Conservation (phyloP, 2,888 invertebrate genomes). For the Melitaea athalia region DNA sequence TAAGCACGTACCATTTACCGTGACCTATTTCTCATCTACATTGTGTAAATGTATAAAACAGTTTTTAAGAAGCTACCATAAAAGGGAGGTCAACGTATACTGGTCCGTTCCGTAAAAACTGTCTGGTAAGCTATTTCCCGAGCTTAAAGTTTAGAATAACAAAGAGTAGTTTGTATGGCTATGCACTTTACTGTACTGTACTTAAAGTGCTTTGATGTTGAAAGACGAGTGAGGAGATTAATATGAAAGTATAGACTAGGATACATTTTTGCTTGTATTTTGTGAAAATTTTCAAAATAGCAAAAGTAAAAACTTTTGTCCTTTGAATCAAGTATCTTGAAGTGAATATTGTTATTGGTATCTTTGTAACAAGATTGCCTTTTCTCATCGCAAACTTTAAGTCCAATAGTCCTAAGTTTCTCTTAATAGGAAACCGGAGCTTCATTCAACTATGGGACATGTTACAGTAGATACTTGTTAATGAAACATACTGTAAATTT, state of each 20-base stretch:
- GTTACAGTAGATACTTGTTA: too few species aligned
- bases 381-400: too few species aligned
- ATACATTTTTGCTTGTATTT: neutral
- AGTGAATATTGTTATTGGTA: too few species aligned
- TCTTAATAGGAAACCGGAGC: too few species aligned
- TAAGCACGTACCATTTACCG: conserved; percentile 42
- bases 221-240: conserved; percentile 6
- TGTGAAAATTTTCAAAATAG: too few species aligned
- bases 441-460: too few species aligned
- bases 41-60: conserved; percentile 3
- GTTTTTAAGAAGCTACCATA: conserved; percentile 6
- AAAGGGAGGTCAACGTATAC: conserved; percentile 17
- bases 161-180: conserved; percentile 23
- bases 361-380: too few species aligned
- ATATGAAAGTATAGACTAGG: neutral
- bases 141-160: conserved; percentile 33
- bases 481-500: too few species aligned
- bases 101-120: conserved; percentile 21
- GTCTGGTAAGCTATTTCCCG: conserved; percentile 22
- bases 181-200: conserved; percentile 22
- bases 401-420: too few species aligned
- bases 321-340: too few species aligned
- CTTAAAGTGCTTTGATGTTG: conserved; percentile 16
- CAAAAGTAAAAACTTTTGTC: too few species aligned
- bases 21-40: conserved; percentile 32